These are phyloP conservation scores for Actenoides hombroni DNA, from an alignment of 2,113 vertebrate species.

Conservation along the genomic window DNA sequence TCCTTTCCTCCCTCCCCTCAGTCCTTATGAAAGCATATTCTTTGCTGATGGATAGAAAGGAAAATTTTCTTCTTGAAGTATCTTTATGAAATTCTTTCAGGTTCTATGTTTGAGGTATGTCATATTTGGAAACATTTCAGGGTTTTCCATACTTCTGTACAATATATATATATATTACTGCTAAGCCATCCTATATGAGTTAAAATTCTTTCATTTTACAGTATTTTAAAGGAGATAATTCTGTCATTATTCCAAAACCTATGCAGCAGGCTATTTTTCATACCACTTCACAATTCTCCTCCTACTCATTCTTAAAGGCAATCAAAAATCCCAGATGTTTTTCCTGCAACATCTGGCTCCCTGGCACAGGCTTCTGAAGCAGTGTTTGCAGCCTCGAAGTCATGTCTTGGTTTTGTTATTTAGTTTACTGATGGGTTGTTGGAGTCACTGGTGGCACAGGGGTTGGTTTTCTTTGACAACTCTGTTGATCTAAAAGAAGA, in stretches of 20 bases:
- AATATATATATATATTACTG: not conserved
- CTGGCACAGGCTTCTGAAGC: constrained; percentile 48
- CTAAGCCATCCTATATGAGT: not conserved
- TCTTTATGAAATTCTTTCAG: not conserved
- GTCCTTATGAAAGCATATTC: not conserved
- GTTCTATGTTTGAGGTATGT: constrained; percentile 7
- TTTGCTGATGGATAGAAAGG: not conserved
- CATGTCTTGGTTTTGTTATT: constrained; percentile 56
- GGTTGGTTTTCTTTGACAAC: not conserved
- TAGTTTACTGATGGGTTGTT: constrained; percentile 14
- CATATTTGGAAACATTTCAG: constrained; percentile 36
- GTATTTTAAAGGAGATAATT: constrained; percentile 42
- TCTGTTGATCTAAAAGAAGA: constrained; percentile 7
- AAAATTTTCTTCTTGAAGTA: not conserved
- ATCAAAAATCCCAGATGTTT: constrained; percentile 52
- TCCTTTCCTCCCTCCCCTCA: not conserved
- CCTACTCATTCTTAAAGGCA: constrained; percentile 51
- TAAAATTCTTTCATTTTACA: constrained; percentile 16
- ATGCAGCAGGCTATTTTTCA: constrained; percentile 53
- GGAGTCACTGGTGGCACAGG: constrained; percentile 16
- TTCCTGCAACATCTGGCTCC: constrained; percentile 55
- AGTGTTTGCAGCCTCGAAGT: constrained; percentile 28
- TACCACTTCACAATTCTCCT: constrained; percentile 64
- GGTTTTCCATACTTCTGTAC: not conserved
- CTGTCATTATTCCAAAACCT: constrained; percentile 49